Evolutionary conservation across 64 coral and sea anemone species (phyloP).

Genomic region (Orbicella faveolata): DNA sequence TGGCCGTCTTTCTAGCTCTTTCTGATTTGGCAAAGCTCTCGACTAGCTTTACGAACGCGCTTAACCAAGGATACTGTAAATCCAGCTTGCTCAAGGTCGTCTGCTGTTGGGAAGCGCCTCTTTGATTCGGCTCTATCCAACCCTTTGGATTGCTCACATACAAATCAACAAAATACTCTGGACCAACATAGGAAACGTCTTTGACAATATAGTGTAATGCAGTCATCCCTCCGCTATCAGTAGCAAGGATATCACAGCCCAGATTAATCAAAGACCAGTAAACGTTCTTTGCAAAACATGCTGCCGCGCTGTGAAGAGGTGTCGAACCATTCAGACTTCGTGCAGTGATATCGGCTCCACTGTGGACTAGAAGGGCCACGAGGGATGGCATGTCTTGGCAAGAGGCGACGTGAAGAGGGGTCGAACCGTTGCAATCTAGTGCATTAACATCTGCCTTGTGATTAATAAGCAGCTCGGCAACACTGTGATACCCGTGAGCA

Average conservation of each 20-base stretch:
- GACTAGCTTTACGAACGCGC: neutral
- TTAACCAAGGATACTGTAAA: conserved; percentile 7
- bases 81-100: neutral
- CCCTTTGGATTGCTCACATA: conserved; percentile 53
- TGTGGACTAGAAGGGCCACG: neutral
- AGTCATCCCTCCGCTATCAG: conserved; percentile 43
- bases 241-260: conserved; percentile 27
- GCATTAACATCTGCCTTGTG: conserved; percentile 17
- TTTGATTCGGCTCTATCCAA: conserved; percentile 11
- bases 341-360: conserved; percentile 24
- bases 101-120: neutral
- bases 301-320: conserved; percentile 59
- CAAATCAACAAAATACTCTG: conserved; percentile 59
- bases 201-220: conserved; percentile 51
- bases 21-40: neutral
- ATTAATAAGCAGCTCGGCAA: conserved; percentile 31
- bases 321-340: conserved; percentile 48
- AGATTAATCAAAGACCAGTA: conserved; percentile 41
- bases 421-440: conserved; percentile 37
- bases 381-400: conserved; percentile 33
- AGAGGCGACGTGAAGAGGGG: conserved; percentile 63
- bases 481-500: conserved; percentile 14
- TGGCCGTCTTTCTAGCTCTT: too few relatives aligned
- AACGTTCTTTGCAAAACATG: conserved; percentile 16
- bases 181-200: neutral